phyloP scores from a whole-genome alignment of 2,888 invertebrate genomes.

The Carpatolechia fugitivella region DNA sequence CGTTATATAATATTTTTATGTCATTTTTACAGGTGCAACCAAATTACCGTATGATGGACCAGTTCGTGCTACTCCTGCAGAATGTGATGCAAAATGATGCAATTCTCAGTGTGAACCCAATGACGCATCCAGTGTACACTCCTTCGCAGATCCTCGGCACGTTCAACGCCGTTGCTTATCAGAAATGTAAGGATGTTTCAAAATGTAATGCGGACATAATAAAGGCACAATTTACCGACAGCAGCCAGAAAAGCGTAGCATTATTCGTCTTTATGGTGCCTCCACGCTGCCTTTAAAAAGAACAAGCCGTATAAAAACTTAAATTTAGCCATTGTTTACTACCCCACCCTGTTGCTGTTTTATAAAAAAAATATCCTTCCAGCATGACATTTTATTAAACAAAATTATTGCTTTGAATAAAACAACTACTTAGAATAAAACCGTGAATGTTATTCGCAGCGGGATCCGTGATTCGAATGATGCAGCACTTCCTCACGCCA shows the following conservation, averaged over 20 bases:
- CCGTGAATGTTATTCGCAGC: constrained; percentile 50
- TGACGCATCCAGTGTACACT: constrained; percentile 73
- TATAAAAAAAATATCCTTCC: too few species aligned
- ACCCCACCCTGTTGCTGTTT: too few species aligned
- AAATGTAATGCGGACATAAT: too few species aligned
- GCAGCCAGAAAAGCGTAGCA: too few species aligned
- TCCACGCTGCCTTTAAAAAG: too few species aligned
- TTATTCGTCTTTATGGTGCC: too few species aligned
- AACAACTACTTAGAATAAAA: too few species aligned
- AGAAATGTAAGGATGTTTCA: constrained; percentile 76
- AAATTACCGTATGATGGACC: constrained; percentile 76
- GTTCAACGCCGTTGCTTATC: constrained; percentile 81
- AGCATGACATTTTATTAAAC: too few species aligned
- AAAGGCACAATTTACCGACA: too few species aligned
- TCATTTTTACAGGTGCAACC: constrained; percentile 62
- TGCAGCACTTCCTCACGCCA: constrained; percentile 76
- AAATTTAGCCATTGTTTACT: too few species aligned
- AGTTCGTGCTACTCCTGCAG: constrained; percentile 74
- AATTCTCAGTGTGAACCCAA: constrained; percentile 67
- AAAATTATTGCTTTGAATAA: too few species aligned
- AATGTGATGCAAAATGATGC: constrained; percentile 68
- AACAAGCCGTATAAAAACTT: too few species aligned
- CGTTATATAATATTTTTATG: background rate
- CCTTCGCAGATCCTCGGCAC: constrained; percentile 71
- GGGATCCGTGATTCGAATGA: constrained; percentile 79